These are phyloP conservation scores for Phrynocephalus vlangalii DNA, from an alignment of 2,797 vertebrate genomes.

Conservation along the genomic window DNA sequence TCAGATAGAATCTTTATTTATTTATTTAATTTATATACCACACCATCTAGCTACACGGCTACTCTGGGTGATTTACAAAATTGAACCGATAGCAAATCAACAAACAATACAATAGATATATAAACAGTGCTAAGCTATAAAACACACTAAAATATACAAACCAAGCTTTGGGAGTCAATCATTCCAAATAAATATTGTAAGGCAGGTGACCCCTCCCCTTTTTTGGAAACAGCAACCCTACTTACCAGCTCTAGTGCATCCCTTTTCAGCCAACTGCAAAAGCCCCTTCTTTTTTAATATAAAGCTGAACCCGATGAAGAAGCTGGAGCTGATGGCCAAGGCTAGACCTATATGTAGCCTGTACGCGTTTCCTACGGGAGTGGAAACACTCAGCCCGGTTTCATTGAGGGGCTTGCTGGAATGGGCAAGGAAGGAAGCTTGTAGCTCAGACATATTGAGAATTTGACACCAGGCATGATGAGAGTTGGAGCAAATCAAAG, in stretches of 20 bases:
- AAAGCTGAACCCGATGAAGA: slow-evolving; percentile 84
- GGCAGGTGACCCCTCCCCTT: not conserved
- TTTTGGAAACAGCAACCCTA: not conserved
- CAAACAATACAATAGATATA: no score
- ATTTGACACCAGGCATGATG: slow-evolving; percentile 76
- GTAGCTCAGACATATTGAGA: slow-evolving; percentile 66
- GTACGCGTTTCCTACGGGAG: slow-evolving; percentile 66
- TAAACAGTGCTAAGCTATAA: not conserved
- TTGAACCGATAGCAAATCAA: no score
- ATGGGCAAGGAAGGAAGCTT: slow-evolving; percentile 29
- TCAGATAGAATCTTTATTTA: no score
- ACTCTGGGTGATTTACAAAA: no score
- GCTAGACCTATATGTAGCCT: slow-evolving; percentile 76
- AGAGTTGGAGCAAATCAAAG: slow-evolving; percentile 66
- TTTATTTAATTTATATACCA: no score
- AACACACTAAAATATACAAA: not conserved
- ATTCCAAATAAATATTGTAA: not conserved
- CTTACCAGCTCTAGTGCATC: slow-evolving; percentile 80
- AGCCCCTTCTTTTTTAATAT: slow-evolving; percentile 86
- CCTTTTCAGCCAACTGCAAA: slow-evolving; percentile 78
- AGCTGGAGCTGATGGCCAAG: slow-evolving; percentile 77
- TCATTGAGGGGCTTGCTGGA: slow-evolving; percentile 47
- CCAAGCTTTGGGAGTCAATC: not conserved
- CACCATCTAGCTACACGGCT: no score
- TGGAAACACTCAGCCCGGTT: slow-evolving; percentile 58